Evolutionary conservation across 2,797 vertebrate species (phyloP).

Genomic region (Varecia variegata): DNA sequence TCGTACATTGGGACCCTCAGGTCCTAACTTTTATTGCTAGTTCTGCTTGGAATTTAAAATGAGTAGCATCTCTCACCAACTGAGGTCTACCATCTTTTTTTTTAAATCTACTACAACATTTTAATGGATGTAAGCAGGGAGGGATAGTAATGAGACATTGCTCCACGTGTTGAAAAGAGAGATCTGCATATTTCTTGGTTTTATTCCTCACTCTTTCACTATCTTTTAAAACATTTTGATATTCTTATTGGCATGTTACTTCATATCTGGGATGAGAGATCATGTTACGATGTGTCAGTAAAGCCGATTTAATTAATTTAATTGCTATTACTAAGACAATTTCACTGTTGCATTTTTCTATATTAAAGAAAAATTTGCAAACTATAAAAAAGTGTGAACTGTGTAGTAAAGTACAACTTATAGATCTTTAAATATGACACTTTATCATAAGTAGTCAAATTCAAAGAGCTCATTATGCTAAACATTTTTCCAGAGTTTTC

Average conservation of each 20-base stretch:
- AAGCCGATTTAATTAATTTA: background rate
- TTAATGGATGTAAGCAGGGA: background rate
- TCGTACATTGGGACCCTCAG: background rate
- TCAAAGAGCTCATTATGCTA: background rate
- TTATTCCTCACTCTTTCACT: background rate
- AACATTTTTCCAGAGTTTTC: background rate
- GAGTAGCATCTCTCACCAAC: background rate
- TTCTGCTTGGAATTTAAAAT: slow-evolving; percentile 33
- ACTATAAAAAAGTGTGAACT: background rate
- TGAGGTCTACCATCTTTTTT: background rate
- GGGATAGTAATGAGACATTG: background rate
- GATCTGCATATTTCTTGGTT: background rate
- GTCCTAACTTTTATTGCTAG: background rate
- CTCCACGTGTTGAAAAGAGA: background rate
- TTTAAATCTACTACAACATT: background rate
- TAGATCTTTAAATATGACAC: background rate
- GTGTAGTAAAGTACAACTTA: background rate
- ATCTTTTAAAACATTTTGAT: background rate
- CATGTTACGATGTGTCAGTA: background rate
- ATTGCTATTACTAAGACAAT: background rate
- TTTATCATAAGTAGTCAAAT: background rate
- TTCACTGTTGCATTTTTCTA: background rate
- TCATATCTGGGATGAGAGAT: background rate
- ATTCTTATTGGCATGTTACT: background rate
- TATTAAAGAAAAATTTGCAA: background rate